phyloP scores from a whole-genome alignment of 23 tunicate genomes.

The Ascidia mentula region DNA sequence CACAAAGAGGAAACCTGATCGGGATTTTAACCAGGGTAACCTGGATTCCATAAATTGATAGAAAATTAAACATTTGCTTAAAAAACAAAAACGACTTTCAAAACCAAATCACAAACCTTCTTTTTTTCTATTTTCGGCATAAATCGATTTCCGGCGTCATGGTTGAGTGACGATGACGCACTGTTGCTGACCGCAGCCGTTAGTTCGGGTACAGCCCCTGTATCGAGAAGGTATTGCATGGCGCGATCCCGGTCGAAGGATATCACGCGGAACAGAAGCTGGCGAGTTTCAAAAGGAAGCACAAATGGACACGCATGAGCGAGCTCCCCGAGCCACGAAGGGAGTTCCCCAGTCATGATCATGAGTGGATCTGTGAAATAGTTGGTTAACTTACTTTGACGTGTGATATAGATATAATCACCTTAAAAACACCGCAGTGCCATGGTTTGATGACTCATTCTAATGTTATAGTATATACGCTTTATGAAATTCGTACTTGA shows the following conservation, averaged over 20 bases:
- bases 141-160: slow-evolving; percentile 59
- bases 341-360: slow-evolving; percentile 92
- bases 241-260: slow-evolving; percentile 97
- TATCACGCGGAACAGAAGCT: slow-evolving; percentile 78
- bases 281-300: slow-evolving; percentile 87
- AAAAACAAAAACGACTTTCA: no score
- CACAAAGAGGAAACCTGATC: no score
- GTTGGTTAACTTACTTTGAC: no score
- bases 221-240: slow-evolving; percentile 88
- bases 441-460: no score
- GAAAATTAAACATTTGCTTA: no score
- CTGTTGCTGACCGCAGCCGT: slow-evolving; percentile 24
- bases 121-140: slow-evolving; percentile 88
- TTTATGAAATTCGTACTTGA: no score
- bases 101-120: slow-evolving; percentile 44
- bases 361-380: slow-evolving; percentile 74
- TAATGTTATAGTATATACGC: no score
- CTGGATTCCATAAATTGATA: no score
- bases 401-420: no score
- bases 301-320: slow-evolving; percentile 77
- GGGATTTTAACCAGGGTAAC: no score
- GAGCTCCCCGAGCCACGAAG: slow-evolving; percentile 83
- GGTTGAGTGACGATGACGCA: slow-evolving; percentile 32
- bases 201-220: slow-evolving; percentile 57
- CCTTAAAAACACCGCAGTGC: no score